Percentiles rank a stretch among this genome's conserved stretches.
phyloP scores from a whole-genome alignment of 2,888 invertebrate genomes.

The Hymenopus coronatus region DNA sequence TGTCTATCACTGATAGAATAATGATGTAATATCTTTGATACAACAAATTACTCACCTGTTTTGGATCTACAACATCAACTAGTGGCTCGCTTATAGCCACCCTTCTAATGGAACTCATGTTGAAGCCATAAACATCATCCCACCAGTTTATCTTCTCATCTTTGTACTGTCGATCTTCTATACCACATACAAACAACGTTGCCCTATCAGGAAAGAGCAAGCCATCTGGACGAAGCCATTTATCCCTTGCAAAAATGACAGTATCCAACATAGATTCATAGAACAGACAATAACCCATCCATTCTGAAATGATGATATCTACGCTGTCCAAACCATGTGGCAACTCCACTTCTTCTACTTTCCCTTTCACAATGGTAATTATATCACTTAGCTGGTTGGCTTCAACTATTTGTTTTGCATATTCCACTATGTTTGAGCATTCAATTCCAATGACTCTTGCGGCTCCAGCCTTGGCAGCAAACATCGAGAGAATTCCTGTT shows the following conservation, averaged over 20 bases:
- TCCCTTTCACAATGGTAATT: conserved; percentile 81
- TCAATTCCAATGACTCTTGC: conserved; percentile 94
- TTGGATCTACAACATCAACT: conserved; percentile 97
- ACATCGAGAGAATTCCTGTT: conserved; percentile 99
- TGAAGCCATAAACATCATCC: conserved; percentile 99
- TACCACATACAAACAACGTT: conserved; percentile 89
- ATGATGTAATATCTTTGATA: not conserved
- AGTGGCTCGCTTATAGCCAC: conserved; percentile 97
- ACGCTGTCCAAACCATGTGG: conserved; percentile 89
- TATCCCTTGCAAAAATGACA: conserved; percentile 95
- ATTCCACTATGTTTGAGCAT: conserved; percentile 97
- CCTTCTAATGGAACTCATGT: conserved; percentile 97
- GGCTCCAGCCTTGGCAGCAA: conserved; percentile 98
- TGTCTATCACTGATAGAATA: too few relatives aligned
- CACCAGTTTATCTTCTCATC: conserved; percentile 99
- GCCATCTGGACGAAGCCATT: conserved; percentile 91
- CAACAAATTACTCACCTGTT: conserved; percentile 60
- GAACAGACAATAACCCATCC: conserved; percentile 88
- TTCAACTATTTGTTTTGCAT: conserved; percentile 92
- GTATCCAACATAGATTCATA: conserved; percentile 99
- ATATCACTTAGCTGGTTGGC: conserved; percentile 76
- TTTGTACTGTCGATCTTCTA: conserved; percentile 97
- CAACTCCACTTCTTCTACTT: conserved; percentile 86
- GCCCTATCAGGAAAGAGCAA: conserved; percentile 74
- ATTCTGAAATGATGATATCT: conserved; percentile 85